phyloP scores from a whole-genome alignment of 2,113 vertebrate species.

The Pleuronectes platessa region DNA sequence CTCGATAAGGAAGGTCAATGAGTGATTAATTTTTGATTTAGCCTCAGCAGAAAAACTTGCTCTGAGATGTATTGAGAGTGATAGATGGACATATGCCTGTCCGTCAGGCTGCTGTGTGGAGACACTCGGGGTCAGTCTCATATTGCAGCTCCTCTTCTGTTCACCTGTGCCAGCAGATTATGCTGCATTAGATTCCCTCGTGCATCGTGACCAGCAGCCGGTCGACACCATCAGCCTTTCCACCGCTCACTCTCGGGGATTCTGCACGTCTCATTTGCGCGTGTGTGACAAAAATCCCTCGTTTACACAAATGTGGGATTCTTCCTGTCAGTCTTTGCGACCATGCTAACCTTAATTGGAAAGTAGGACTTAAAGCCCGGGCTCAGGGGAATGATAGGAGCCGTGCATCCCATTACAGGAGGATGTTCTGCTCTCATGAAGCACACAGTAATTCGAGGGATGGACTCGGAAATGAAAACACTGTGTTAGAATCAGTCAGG shows the following conservation, averaged over 20 bases:
- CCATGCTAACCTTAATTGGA: conserved; percentile 65
- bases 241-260: conserved; percentile 40
- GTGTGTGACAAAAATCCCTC: conserved; percentile 59
- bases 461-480: conserved; percentile 63
- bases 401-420: conserved; percentile 51
- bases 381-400: conserved; percentile 52
- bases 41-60: conserved; percentile 53
- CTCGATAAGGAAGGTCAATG: conserved; percentile 7
- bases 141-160: conserved; percentile 37
- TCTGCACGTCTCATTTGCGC: conserved; percentile 50
- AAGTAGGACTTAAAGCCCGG: conserved; percentile 57
- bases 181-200: conserved; percentile 48
- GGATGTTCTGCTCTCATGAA: conserved; percentile 36
- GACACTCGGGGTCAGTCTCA: conserved; percentile 12
- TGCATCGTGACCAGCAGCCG: conserved; percentile 38
- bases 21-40: conserved; percentile 47
- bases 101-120: conserved; percentile 31
- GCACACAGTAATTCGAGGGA: conserved; percentile 58
- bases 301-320: conserved; percentile 48
- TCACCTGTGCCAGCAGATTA: conserved; percentile 55
- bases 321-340: conserved; percentile 26
- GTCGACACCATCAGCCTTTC: background rate
- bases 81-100: conserved; percentile 18
- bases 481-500: conserved; percentile 44
- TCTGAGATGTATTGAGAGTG: conserved; percentile 9